phyloP scores from a whole-genome alignment of 1,140 invertebrate genomes.

The Cydia strobilella region DNA sequence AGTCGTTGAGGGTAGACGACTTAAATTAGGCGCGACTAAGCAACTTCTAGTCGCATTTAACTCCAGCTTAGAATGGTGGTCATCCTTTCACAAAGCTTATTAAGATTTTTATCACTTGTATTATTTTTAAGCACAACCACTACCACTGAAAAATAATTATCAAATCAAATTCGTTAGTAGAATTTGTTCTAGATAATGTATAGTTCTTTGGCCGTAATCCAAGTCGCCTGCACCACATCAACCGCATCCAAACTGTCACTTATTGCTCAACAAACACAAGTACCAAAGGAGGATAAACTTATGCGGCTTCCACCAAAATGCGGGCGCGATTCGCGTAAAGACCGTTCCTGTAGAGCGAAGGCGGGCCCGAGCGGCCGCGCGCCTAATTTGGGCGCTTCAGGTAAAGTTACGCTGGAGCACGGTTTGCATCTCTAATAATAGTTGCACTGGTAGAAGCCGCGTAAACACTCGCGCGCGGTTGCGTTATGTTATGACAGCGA shows the following conservation, averaged over 20 bases:
- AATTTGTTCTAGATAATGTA: conserved; percentile 64
- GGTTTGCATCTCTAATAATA: conserved; percentile 74
- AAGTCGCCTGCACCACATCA: conserved; percentile 69
- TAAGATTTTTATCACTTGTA: background rate
- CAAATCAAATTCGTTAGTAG: conserved; percentile 51
- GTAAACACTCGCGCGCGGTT: conserved; percentile 57
- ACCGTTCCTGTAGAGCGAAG: conserved; percentile 47
- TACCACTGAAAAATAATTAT: conserved; percentile 15
- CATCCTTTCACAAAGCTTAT: conserved; percentile 3
- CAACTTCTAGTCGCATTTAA: background rate
- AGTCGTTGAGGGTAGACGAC: conserved; percentile 7
- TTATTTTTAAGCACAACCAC: conserved; percentile 2
- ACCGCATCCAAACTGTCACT: conserved; percentile 66
- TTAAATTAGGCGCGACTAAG: background rate
- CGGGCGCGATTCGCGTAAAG: conserved; percentile 46
- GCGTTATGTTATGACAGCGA: conserved; percentile 43
- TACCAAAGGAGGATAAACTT: conserved; percentile 50
- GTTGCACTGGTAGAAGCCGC: conserved; percentile 61
- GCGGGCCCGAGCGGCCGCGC: conserved; percentile 59
- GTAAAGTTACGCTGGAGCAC: conserved; percentile 76
- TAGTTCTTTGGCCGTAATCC: conserved; percentile 66
- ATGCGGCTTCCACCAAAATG: conserved; percentile 56
- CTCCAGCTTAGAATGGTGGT: background rate
- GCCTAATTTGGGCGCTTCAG: conserved; percentile 79
- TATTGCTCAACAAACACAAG: conserved; percentile 64